Evolutionary conservation across 30 jellyfish, hydroid and myxozoan genomes (phyloP).

Genomic region (Pseudorhiza aurosa): DNA sequence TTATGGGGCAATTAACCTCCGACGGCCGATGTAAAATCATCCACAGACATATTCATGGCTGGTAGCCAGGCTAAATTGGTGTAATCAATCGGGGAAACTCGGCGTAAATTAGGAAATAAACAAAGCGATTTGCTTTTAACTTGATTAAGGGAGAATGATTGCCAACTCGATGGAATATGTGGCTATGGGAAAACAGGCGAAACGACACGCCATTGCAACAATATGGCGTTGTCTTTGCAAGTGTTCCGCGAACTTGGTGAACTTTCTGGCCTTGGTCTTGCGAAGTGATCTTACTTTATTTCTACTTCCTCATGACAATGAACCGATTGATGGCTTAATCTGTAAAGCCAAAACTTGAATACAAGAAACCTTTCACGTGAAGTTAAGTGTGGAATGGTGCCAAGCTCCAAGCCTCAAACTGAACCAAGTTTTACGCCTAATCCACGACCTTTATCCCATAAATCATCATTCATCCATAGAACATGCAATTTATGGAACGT

Average conservation of each 20-base stretch:
- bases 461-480: no score
- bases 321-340: no score
- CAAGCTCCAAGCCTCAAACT: no score
- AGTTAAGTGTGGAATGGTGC: no score
- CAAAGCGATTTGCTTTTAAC: background rate
- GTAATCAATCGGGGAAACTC: background rate
- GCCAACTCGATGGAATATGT: background rate
- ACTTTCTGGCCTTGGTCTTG: no score
- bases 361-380: no score
- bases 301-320: no score
- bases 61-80: background rate
- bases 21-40: background rate
- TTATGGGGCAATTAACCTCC: background rate
- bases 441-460: no score
- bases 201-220: background rate
- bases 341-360: no score
- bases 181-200: background rate
- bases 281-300: no score
- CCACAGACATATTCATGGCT: constrained; percentile 2
- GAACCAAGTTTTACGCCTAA: no score
- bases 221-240: background rate
- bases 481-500: no score
- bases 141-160: background rate
- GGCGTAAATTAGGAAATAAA: background rate
- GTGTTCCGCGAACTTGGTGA: background rate